Conservation (phyloP, 23 tunicate species). For the Ascidia mentula region DNA sequence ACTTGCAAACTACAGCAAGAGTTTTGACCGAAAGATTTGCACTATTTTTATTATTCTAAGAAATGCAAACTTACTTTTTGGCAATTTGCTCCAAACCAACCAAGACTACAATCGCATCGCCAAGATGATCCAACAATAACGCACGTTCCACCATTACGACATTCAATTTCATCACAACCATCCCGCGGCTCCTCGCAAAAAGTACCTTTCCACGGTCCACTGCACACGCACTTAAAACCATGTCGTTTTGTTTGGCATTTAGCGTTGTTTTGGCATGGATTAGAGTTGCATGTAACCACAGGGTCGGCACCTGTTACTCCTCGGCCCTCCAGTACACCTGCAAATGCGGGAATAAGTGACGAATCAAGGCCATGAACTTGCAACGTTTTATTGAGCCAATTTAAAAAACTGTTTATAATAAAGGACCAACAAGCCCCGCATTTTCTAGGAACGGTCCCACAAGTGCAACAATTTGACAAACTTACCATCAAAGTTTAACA, state of each 20-base stretch:
- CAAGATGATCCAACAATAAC: neutral
- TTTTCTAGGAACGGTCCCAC: too few relatives aligned
- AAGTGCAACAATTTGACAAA: too few relatives aligned
- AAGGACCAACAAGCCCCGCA: too few relatives aligned
- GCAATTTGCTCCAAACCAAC: conserved; percentile 18
- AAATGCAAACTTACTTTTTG: neutral
- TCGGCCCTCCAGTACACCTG: neutral
- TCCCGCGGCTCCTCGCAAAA: conserved; percentile 12
- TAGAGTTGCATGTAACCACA: neutral
- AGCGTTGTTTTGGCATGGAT: conserved; percentile 16
- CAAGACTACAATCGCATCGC: neutral
- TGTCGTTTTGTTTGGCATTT: neutral
- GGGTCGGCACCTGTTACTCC: neutral
- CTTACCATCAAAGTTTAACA: too few relatives aligned
- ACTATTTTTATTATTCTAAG: too few relatives aligned
- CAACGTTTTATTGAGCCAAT: too few relatives aligned
- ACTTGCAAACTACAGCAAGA: too few relatives aligned
- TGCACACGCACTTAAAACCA: conserved; percentile 5
- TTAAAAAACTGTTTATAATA: too few relatives aligned
- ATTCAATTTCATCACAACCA: neutral
- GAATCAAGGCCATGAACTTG: too few relatives aligned
- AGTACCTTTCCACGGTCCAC: conserved; percentile 11
- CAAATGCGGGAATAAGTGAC: too few relatives aligned
- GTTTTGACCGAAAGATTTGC: too few relatives aligned
- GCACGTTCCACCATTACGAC: conserved; percentile 30